These are phyloP conservation scores for Eristalis intricaria DNA, from an alignment of 2,888 invertebrate genomes.

Conservation along the genomic window DNA sequence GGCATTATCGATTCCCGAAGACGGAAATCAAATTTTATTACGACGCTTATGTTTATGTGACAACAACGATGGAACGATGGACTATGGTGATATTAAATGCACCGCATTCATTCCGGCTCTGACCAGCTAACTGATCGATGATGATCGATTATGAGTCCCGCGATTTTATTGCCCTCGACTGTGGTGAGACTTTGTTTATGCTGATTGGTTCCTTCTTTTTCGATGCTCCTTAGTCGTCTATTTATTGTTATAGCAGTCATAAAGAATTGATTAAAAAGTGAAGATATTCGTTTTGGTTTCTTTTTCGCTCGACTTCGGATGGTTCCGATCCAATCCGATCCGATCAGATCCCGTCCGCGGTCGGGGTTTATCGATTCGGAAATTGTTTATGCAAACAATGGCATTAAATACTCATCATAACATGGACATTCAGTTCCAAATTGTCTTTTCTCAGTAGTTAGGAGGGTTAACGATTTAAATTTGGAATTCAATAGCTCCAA, in stretches of 20 bases:
- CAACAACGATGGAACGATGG: conserved; percentile 15
- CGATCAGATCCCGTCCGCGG: conserved; percentile 15
- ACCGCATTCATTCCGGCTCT: conserved; percentile 23
- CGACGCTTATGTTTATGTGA: conserved; percentile 46
- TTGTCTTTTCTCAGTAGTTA: conserved; percentile 63
- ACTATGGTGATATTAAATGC: conserved; percentile 39
- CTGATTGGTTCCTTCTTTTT: conserved; percentile 54
- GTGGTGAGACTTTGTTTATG: conserved; percentile 64
- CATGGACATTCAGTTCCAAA: conserved; percentile 65
- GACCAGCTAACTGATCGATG: conserved; percentile 41
- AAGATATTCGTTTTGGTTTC: conserved; percentile 27
- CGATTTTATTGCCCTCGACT: conserved; percentile 42
- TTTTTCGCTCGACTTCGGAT: conserved; percentile 21
- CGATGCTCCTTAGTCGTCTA: conserved; percentile 39
- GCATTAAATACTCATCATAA: conserved; percentile 63
- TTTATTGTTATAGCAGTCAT: conserved; percentile 67
- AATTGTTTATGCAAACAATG: conserved; percentile 70
- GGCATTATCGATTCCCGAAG: conserved; percentile 49
- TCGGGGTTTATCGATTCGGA: conserved; percentile 45
- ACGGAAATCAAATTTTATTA: conserved; percentile 64
- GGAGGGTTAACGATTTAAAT: conserved; percentile 48
- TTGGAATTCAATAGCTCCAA: conserved; percentile 33
- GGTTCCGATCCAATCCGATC: conserved; percentile 19
- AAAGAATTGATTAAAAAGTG: conserved; percentile 69
- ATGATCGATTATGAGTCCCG: conserved; percentile 69